phyloP scores from a whole-genome alignment of 2,797 vertebrate genomes.

The Ptychadena robeensis region DNA sequence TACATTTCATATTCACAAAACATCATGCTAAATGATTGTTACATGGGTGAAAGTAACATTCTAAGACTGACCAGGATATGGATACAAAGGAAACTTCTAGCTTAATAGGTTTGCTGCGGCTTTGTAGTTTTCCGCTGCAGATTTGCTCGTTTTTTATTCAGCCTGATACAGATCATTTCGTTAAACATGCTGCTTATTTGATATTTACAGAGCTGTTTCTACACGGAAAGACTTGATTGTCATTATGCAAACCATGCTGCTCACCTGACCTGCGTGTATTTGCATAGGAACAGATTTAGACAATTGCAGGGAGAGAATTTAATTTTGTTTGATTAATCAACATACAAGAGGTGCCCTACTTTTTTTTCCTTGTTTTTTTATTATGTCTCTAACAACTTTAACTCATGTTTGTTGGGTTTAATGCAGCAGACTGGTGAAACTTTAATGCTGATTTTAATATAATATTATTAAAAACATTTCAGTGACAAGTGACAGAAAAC shows the following conservation, averaged over 20 bases:
- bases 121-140: neutral
- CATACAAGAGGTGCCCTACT: neutral
- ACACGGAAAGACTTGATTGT: neutral
- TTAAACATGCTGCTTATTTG: neutral
- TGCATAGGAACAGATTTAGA: slow-evolving; percentile 27
- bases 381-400: neutral
- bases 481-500: no score
- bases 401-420: neutral
- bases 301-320: neutral
- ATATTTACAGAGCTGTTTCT: slow-evolving; percentile 7
- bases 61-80: neutral
- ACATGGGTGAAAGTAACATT: neutral
- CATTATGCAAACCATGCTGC: slow-evolving; percentile 11
- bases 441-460: neutral
- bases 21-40: neutral
- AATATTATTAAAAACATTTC: neutral
- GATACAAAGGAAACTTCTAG: neutral
- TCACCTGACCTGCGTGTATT: slow-evolving; percentile 8
- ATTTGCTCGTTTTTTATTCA: neutral
- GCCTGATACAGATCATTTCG: neutral
- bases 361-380: neutral
- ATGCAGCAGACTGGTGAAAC: neutral
- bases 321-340: slow-evolving; percentile 23
- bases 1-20: no score
- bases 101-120: neutral